These are phyloP conservation scores for Acanthurus leucopareius DNA, from an alignment of 2,797 vertebrate species.

Conservation along the genomic window DNA sequence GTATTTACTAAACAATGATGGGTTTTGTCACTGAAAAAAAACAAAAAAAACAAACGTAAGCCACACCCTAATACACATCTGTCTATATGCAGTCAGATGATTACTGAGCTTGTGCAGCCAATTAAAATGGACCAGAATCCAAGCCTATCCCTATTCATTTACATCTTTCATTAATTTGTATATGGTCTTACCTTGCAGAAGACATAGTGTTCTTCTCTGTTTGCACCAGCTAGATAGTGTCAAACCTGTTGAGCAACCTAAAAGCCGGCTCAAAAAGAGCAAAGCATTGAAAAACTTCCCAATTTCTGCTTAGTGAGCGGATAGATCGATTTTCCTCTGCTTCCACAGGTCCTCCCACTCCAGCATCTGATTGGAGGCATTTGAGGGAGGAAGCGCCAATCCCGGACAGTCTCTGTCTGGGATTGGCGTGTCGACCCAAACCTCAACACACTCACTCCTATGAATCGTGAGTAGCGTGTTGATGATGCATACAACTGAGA, in stretches of 20 bases:
- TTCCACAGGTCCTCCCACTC: slow-evolving; percentile 52
- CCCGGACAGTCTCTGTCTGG: slow-evolving; percentile 4
- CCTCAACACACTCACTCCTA: background rate
- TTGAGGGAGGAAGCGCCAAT: slow-evolving; percentile 52
- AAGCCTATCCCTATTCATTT: slow-evolving; percentile 3
- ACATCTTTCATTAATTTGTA: slow-evolving; percentile 1
- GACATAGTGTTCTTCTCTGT: slow-evolving; percentile 76
- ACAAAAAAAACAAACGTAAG: background rate
- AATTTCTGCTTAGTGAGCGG: slow-evolving; percentile 65
- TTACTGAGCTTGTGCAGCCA: slow-evolving; percentile 46
- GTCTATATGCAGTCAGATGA: slow-evolving; percentile 40
- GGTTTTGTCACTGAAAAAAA: background rate
- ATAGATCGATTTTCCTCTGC: slow-evolving; percentile 65
- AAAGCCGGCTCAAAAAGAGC: slow-evolving; percentile 61
- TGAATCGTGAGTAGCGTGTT: slow-evolving; percentile 44
- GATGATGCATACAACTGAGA: slow-evolving; percentile 19
- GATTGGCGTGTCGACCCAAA: slow-evolving; percentile 61
- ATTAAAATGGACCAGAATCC: slow-evolving; percentile 33
- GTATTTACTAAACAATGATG: background rate
- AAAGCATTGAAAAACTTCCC: slow-evolving; percentile 60
- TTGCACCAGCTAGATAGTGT: slow-evolving; percentile 33
- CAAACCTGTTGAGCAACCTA: slow-evolving; percentile 75
- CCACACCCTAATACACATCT: slow-evolving; percentile 48
- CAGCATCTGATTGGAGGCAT: slow-evolving; percentile 65
- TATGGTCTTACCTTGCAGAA: slow-evolving; percentile 79